These are phyloP conservation scores for Palaemon carinicauda DNA, from an alignment of 1,140 invertebrate species.

Conservation along the genomic window DNA sequence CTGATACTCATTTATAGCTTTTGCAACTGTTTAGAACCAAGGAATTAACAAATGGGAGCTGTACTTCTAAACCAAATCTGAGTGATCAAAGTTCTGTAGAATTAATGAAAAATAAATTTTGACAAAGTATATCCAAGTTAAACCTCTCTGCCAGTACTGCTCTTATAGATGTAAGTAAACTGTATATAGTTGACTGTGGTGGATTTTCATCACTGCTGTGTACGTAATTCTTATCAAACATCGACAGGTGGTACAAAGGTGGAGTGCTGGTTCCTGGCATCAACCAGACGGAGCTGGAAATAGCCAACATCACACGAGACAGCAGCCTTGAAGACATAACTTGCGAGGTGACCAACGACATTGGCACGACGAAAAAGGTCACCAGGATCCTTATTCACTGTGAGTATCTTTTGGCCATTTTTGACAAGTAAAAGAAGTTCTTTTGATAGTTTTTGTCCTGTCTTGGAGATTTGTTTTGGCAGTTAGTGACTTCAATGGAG, in stretches of 20 bases:
- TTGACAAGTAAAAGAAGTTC: too few species aligned
- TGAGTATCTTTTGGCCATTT: slow-evolving; percentile 33
- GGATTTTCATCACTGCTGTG: too few species aligned
- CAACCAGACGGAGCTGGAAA: slow-evolving; percentile 33
- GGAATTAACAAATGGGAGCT: too few species aligned
- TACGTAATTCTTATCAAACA: not conserved
- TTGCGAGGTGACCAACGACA: slow-evolving; percentile 35
- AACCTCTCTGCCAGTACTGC: too few species aligned
- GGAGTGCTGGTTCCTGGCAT: slow-evolving; percentile 15
- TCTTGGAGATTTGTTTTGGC: not conserved
- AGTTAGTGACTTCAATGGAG: not conserved
- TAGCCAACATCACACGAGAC: slow-evolving; percentile 16
- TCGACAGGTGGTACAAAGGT: slow-evolving; percentile 28
- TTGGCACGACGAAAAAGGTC: slow-evolving; percentile 32
- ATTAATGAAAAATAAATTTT: too few species aligned
- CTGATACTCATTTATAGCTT: too few species aligned
- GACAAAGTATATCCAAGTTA: too few species aligned
- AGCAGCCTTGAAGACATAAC: slow-evolving; percentile 35
- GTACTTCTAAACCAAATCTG: too few species aligned
- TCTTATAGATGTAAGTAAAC: too few species aligned
- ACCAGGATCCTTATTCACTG: slow-evolving; percentile 38
- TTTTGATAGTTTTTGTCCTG: not conserved
- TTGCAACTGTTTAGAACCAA: too few species aligned
- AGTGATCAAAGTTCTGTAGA: too few species aligned
- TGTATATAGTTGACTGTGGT: too few species aligned